Base-by-base conservation (phyloP, 1,140 invertebrate genomes). In the Acromyrmex echinatior region DNA sequence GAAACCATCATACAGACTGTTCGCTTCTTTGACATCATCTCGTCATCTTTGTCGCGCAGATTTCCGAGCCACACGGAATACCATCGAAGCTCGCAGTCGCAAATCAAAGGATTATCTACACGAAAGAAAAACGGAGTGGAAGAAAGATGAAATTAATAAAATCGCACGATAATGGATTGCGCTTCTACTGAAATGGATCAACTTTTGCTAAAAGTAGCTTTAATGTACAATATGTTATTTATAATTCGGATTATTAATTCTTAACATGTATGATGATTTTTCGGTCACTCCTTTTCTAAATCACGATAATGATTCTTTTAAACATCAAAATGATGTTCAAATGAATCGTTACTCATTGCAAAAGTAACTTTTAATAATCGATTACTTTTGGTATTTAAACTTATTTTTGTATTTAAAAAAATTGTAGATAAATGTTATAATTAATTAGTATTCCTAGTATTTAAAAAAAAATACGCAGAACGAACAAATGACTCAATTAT, bases 51-150 rank as follows among this genome's bases (percentile, higher is more conserved):
- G 92, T 98, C 97, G 68, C 97, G 96, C 3, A 98, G 96, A 85
- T 97, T 97, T 70, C 97, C 96, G 88, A 98, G 93, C 97, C 98
- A 98, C 56, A 97, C 96, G 60, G 97, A 96, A 93, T 98, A 98
- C 98, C 98, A 99, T 66, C 97, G 96, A 65, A 99, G 95, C 87
- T 98, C 97, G 93, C 98, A 99, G 88, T 98, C 97, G 93, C 98
- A 99, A 60, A 97, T 96, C 87, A 99, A 94, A 1, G 98, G 98
- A 95, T 99, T 99, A 95, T 98, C 98, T 99, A 93, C 6, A 35
- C 65, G 18, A 70, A 31, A 56, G 16, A 31, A 56, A 87, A 82
- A 53, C 5, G 35, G 35, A 71, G 58, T 16, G 25, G 18, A 39
- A 70, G 14, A 35, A 18, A 62, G 14, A 62, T 6, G 5, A 53